Conservation (phyloP, 2,888 invertebrate species). For the Neoaliturus tenellus region DNA sequence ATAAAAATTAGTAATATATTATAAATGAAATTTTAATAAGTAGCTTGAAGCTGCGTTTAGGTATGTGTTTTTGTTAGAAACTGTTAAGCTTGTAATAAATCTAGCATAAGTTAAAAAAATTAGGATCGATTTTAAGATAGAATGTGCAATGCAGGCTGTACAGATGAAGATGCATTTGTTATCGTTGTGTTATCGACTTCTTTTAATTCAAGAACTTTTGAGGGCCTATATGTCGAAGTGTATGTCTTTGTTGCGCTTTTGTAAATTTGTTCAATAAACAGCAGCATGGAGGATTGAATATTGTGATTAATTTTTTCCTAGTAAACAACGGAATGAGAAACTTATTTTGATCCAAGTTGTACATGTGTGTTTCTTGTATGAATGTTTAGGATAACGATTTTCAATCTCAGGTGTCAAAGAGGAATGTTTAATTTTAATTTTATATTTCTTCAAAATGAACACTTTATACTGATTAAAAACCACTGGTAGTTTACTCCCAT, state of each 20-base stretch:
- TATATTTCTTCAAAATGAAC: too few relatives aligned
- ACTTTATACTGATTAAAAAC: too few relatives aligned
- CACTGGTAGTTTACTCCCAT: too few relatives aligned
- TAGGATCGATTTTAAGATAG: neutral
- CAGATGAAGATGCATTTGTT: neutral
- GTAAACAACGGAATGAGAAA: too few relatives aligned
- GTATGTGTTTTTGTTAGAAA: neutral
- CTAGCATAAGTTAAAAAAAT: neutral
- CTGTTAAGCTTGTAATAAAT: neutral
- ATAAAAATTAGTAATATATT: conserved; percentile 16
- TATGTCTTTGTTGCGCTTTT: conserved; percentile 45
- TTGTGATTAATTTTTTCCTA: neutral
- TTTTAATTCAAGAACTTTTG: neutral
- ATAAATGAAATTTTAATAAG: neutral
- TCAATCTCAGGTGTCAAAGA: too few relatives aligned
- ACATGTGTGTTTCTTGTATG: too few relatives aligned
- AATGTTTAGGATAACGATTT: too few relatives aligned
- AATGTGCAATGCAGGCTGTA: neutral
- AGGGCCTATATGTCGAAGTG: neutral
- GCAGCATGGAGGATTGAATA: conserved; percentile 52
- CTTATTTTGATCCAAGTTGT: too few relatives aligned
- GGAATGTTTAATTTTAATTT: too few relatives aligned
- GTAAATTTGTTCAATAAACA: conserved; percentile 53
- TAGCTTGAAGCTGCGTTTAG: neutral
- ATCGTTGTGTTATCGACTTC: neutral